These are phyloP conservation scores for Loris lydekkerianus DNA, from an alignment of 2,797 vertebrate species.

Conservation along the genomic window DNA sequence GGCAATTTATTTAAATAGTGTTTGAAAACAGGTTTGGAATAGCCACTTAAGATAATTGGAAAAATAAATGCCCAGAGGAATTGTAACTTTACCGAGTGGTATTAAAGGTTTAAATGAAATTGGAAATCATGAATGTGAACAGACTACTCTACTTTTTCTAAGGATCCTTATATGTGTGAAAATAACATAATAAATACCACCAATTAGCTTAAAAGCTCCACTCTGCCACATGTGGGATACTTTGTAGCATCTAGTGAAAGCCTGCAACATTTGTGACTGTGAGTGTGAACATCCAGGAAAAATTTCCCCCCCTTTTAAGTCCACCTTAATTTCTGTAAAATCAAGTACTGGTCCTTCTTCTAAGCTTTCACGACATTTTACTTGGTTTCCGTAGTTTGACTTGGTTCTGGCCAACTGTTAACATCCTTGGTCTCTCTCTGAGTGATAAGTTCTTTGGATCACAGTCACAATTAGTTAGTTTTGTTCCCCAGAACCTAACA, in stretches of 20 bases:
- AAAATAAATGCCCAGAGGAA: background rate
- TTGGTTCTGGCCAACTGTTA: background rate
- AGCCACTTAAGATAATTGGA: background rate
- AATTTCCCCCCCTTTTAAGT: background rate
- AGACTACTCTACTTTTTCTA: background rate
- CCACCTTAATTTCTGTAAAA: background rate
- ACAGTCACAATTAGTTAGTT: background rate
- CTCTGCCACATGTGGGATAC: background rate
- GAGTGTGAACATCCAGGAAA: background rate
- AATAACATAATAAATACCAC: background rate
- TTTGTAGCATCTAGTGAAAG: background rate
- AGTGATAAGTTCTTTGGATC: background rate
- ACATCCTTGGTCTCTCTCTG: background rate
- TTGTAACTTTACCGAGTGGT: background rate
- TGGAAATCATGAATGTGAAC: background rate
- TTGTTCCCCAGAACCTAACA: background rate
- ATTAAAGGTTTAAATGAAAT: background rate
- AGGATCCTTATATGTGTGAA: background rate
- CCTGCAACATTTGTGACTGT: background rate
- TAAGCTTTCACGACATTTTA: background rate
- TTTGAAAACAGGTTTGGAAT: conserved; percentile 20
- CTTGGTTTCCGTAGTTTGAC: background rate
- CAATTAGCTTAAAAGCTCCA: background rate
- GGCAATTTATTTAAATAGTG: background rate
- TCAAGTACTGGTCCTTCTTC: background rate